These are phyloP conservation scores for Campoplex nolae DNA, from an alignment of 2,888 invertebrate genomes.

Conservation along the genomic window DNA sequence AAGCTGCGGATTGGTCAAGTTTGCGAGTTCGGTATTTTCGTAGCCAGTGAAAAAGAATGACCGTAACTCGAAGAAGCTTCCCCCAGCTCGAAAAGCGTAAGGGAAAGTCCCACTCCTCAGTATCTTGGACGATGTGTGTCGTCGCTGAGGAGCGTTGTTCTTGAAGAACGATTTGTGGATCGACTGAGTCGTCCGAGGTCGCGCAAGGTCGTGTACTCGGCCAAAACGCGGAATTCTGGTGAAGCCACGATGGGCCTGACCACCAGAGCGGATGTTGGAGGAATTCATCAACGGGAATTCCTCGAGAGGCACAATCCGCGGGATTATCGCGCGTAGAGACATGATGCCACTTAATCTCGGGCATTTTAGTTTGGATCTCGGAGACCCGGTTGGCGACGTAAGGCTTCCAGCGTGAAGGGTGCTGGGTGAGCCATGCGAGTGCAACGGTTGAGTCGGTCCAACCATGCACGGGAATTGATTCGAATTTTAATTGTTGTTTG, in stretches of 20 bases:
- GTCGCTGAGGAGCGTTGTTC: slow-evolving; percentile 4
- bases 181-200: no score
- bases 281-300: slow-evolving; percentile 67
- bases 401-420: slow-evolving; percentile 66
- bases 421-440: slow-evolving; percentile 70
- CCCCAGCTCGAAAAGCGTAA: slow-evolving; percentile 37
- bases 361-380: slow-evolving; percentile 73
- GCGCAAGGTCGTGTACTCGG: slow-evolving; percentile 8
- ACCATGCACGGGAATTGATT: no score
- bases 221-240: slow-evolving; percentile 29
- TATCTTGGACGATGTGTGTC: neutral
- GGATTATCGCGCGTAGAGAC: slow-evolving; percentile 75
- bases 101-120: slow-evolving; percentile 18
- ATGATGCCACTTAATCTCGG: slow-evolving; percentile 72
- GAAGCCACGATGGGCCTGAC: slow-evolving; percentile 69
- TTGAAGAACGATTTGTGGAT: neutral
- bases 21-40: neutral
- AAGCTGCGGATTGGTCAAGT: neutral
- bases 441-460: slow-evolving; percentile 71
- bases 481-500: neutral
- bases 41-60: slow-evolving; percentile 1
- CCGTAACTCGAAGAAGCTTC: slow-evolving; percentile 10
- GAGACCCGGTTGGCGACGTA: slow-evolving; percentile 76
- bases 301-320: slow-evolving; percentile 77
- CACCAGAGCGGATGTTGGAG: slow-evolving; percentile 68